These are phyloP conservation scores for Galeruca laticollis DNA, from an alignment of 2,888 invertebrate genomes.

Conservation along the genomic window DNA sequence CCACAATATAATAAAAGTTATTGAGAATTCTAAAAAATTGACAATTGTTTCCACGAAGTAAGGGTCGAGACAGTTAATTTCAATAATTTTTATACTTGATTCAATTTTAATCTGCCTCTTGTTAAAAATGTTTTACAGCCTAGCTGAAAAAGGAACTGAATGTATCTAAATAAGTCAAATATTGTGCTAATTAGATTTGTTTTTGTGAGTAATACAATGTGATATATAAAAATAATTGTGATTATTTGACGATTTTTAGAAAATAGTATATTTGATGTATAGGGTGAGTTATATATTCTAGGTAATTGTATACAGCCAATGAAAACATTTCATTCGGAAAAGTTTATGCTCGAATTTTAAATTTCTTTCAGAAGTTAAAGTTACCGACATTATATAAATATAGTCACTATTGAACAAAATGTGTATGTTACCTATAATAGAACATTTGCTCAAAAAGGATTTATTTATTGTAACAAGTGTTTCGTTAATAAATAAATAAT, in stretches of 20 bases:
- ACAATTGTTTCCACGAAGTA: too few species aligned
- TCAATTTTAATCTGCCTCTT: background rate
- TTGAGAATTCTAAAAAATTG: too few species aligned
- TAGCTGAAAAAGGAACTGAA: background rate
- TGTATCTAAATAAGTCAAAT: too few species aligned
- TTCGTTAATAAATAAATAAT: background rate
- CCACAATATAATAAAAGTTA: too few species aligned
- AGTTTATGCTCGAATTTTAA: background rate
- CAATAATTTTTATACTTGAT: too few species aligned
- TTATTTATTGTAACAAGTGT: background rate
- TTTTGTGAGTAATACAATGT: conserved; percentile 25
- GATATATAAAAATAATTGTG: conserved; percentile 26
- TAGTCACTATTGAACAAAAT: background rate
- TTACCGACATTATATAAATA: background rate
- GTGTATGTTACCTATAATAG: background rate
- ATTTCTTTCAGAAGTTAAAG: background rate
- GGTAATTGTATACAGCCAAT: background rate
- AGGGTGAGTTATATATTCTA: conserved; percentile 17
- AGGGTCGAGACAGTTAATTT: too few species aligned
- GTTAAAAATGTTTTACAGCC: background rate
- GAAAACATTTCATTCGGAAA: background rate
- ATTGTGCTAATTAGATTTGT: conserved; percentile 1
- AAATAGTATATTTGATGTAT: conserved; percentile 15
- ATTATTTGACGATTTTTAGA: conserved; percentile 22
- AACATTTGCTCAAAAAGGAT: background rate